Evolutionary conservation across 1,140 invertebrate species (phyloP), one percentile per base, ranked within the genome.

Genomic region (Phthorimaea operculella): DNA sequence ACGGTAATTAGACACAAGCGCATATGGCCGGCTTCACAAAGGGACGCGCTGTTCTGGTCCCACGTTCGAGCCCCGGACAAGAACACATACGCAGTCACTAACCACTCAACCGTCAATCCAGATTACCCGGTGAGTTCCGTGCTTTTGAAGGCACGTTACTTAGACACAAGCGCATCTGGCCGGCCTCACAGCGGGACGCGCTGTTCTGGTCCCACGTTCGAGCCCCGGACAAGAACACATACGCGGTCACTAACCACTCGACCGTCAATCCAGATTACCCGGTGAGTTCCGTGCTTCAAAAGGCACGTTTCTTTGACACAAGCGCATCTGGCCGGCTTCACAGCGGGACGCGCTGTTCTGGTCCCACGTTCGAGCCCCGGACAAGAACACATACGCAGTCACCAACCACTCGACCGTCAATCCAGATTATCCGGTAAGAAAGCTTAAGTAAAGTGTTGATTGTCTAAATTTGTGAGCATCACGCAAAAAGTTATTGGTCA

Each of bases 131-230:
- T 98, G 85, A 89, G 90, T 90, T n/a, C 5, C 42, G n/a, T n/a
- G n/a, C n/a, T n/a, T n/a, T n/a, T n/a, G n/a, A n/a, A n/a, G n/a
- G n/a, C n/a, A n/a, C n/a, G n/a, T n/a, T n/a, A n/a, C n/a, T n/a
- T n/a, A n/a, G n/a, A n/a, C n/a, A n/a, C 86, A 99, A 99, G 87
- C 90, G 97, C 55, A 95, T 99, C 68, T 99, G 98, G 98, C 98
- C 98, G 5, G 95, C 98, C 5, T 95, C 97, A 65, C 98, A 99
- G 87, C 88, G 98, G 59, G 98, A 99, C 87, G 95, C 96, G 17
- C 87, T 99, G 17, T 99, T 99, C 87, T 99, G 98, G 98, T 99
- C 98, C 11, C 98, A 99, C 83, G 95, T 98, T 72, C 89, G 94
- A 16, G 90, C 92, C 68, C 87, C 92, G 17, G 87, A 90, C 15